Conservation (phyloP, 2,797 vertebrate genomes). For the Crypturellus tataupa region DNA sequence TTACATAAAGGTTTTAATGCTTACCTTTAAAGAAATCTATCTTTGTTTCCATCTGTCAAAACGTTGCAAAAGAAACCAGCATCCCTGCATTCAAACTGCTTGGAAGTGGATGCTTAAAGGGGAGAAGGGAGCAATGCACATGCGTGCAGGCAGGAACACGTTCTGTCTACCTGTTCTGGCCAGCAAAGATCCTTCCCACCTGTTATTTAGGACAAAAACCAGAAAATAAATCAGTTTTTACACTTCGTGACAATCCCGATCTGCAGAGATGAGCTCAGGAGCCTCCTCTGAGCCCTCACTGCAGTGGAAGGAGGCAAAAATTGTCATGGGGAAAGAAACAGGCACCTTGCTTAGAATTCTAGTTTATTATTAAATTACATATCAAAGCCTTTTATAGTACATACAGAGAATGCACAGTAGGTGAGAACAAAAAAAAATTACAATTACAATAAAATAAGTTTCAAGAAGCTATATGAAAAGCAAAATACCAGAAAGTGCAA, state of each 20-base stretch:
- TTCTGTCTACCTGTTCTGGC: neutral
- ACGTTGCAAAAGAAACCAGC: neutral
- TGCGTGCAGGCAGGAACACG: neutral
- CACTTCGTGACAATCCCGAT: neutral
- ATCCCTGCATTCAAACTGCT: rapidly evolving
- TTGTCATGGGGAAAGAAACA: neutral
- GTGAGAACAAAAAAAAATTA: conserved; percentile 84
- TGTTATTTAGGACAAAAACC: neutral
- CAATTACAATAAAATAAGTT: conserved; percentile 80
- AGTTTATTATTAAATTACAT: conserved; percentile 89
- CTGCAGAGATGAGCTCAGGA: rapidly evolving
- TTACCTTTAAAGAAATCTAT: neutral
- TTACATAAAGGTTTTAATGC: neutral
- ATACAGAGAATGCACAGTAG: conserved; percentile 83
- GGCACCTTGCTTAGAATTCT: conserved; percentile 76
- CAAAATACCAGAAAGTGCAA: conserved; percentile 81
- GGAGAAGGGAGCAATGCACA: neutral
- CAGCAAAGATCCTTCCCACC: neutral
- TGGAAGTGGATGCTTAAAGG: neutral
- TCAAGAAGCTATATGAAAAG: conserved; percentile 76
- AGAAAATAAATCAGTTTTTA: rapidly evolving
- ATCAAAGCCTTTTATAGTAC: conserved; percentile 83
- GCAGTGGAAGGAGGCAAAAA: neutral
- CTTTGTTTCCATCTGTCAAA: neutral
- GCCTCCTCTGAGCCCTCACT: neutral